Evolutionary conservation across 2,888 invertebrate species (phyloP), one percentile per base, ranked within the genome.

Genomic region (Tipula lateralis): DNA sequence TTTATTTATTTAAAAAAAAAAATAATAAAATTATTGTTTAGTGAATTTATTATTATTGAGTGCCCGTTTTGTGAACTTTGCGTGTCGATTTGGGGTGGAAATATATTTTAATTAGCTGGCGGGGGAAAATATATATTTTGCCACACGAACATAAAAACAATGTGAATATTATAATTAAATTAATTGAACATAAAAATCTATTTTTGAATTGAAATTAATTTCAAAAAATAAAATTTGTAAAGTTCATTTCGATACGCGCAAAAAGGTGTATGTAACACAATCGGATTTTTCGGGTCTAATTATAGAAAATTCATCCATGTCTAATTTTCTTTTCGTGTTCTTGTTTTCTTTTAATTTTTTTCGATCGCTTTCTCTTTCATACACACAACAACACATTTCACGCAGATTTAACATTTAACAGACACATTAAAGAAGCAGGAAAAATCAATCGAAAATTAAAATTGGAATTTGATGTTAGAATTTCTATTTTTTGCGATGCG

Each of bases 201-300:
- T 66, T 66, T 66, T 66, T 24, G 66, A 66, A 24, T 24, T 66
- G 24, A 66, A 66, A 24, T 66, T 39, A 39, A 39, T 39, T 39
- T 39, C 9, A 39, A 39, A 39, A 44, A 16, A 16, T 16, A 44
- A 66, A 66, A 24, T 24, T 66, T 66, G 66, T 9, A 66, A 66
- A 66, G 66, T 66, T 66, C 66, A 66, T 66, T 66, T 66, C 66
- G 66, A 24, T 66, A 66, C 66, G 66, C 66, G 66, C 66, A 66
- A 66, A 66, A 66, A 66, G 66, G 66, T 66, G 66, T 66, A 66
- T 66, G 66, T 66, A 66, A 66, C 12, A 19, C 66, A 66, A 66
- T 66, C 66, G 66, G 66, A 66, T 66, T 66, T 66, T 66, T 66
- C 24, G 66, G 66, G 66, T 66, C 66, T 66, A 66, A 66, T 66